phyloP scores from a whole-genome alignment of 1,140 invertebrate genomes.

The Drosophila carrolli region DNA sequence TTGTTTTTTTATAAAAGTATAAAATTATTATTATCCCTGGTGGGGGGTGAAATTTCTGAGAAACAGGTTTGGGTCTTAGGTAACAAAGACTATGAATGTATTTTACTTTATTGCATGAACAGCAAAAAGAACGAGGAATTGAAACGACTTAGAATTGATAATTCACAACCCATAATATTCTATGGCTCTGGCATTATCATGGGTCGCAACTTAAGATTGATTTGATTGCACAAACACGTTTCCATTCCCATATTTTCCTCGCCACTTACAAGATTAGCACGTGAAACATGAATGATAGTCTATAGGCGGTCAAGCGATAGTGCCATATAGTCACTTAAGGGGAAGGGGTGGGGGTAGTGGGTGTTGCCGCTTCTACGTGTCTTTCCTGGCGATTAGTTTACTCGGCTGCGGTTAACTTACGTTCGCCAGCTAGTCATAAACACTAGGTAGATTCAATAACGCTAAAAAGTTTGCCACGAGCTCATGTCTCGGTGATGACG shows the following conservation, averaged over 20 bases:
- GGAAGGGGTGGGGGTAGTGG: not conserved
- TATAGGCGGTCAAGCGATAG: conserved; percentile 35
- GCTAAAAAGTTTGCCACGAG: conserved; percentile 47
- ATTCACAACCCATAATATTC: conserved; percentile 15
- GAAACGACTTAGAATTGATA: conserved; percentile 31
- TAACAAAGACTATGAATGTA: conserved; percentile 10
- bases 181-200: conserved; percentile 26
- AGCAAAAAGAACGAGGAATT: conserved; percentile 10
- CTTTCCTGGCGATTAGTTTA: conserved; percentile 46
- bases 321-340: not conserved
- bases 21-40: conserved; percentile 2
- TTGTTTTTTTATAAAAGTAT: not conserved
- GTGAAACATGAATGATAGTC: conserved; percentile 63
- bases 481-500: conserved; percentile 10
- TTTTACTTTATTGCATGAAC: not conserved
- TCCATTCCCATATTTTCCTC: conserved; percentile 46
- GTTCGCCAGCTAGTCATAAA: conserved; percentile 31
- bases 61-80: not conserved
- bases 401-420: conserved; percentile 45
- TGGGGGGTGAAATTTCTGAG: not conserved
- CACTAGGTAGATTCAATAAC: conserved; percentile 48
- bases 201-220: conserved; percentile 37
- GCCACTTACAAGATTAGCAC: conserved; percentile 59
- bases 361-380: conserved; percentile 51
- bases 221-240: conserved; percentile 70